These are phyloP conservation scores for Melanaphis sacchari DNA, from an alignment of 1,140 invertebrate species.

Conservation along the genomic window DNA sequence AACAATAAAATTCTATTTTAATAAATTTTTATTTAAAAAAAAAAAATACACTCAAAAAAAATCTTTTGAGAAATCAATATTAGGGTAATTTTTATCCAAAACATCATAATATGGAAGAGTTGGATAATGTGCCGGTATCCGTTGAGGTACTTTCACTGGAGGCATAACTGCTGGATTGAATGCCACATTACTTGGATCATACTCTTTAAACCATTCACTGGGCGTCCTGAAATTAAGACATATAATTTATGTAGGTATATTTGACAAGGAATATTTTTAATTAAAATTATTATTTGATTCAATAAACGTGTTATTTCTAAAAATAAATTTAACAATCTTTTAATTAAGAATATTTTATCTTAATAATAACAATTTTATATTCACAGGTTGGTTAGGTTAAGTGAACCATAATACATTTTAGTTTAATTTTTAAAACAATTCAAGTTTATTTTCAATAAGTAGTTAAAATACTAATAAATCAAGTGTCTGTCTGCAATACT, in stretches of 20 bases:
- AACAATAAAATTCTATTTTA: not conserved
- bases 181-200: constrained; percentile 71
- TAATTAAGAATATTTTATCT: too few species aligned
- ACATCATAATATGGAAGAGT: constrained; percentile 27
- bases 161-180: constrained; percentile 72
- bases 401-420: too few species aligned
- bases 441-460: too few species aligned
- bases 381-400: not conserved
- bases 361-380: not conserved
- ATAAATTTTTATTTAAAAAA: not conserved
- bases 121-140: constrained; percentile 41
- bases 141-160: constrained; percentile 62
- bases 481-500: too few species aligned
- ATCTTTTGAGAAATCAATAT: constrained; percentile 47
- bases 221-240: constrained; percentile 64
- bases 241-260: not conserved
- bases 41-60: constrained; percentile 43
- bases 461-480: too few species aligned
- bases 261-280: not conserved
- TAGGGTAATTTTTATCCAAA: constrained; percentile 27
- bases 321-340: too few species aligned
- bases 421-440: too few species aligned
- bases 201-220: constrained; percentile 68
- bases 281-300: too few species aligned
- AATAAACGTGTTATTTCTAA: not conserved